A percentile compares a stretch with the other conserved stretches of the same genome.
Conservation (phyloP, 2,888 invertebrate species). For the Mimumesa dahlbomi region DNA sequence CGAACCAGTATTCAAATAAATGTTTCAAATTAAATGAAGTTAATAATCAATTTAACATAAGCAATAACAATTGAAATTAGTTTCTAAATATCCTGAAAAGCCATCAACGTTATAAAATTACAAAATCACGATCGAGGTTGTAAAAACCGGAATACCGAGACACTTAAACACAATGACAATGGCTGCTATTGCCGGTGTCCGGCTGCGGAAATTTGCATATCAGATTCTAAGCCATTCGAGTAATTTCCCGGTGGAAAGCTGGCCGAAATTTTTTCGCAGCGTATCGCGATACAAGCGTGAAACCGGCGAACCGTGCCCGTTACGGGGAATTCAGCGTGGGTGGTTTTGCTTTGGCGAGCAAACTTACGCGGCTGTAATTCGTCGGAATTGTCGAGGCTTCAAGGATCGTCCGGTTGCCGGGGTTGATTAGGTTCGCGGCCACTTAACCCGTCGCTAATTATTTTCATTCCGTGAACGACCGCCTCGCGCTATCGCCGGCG, state of each 20-base stretch:
- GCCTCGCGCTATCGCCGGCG: conserved; percentile 33
- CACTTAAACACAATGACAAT: too few relatives aligned
- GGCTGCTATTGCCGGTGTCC: too few relatives aligned
- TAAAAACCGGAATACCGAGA: not conserved
- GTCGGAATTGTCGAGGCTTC: conserved; percentile 37
- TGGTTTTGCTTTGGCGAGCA: conserved; percentile 3
- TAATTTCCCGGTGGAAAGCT: not conserved
- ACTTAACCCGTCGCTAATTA: conserved; percentile 53
- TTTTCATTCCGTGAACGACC: conserved; percentile 27
- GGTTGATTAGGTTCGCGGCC: conserved; percentile 43
- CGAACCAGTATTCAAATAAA: too few relatives aligned
- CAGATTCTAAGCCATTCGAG: not conserved
- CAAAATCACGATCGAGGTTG: not conserved
- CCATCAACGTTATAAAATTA: not conserved
- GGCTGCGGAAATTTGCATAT: too few relatives aligned
- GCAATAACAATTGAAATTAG: too few relatives aligned
- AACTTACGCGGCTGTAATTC: conserved; percentile 11
- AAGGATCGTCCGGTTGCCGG: conserved; percentile 36
- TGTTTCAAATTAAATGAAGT: too few relatives aligned
- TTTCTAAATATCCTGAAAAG: too few relatives aligned
- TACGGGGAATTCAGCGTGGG: conserved; percentile 11
- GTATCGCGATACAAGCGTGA: conserved; percentile 6
- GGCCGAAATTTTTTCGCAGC: not conserved
- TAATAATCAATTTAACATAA: too few relatives aligned
- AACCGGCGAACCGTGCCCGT: not conserved